Base-by-base conservation (phyloP, 2,888 invertebrate genomes). In the Trypoxylon attenuatum region DNA sequence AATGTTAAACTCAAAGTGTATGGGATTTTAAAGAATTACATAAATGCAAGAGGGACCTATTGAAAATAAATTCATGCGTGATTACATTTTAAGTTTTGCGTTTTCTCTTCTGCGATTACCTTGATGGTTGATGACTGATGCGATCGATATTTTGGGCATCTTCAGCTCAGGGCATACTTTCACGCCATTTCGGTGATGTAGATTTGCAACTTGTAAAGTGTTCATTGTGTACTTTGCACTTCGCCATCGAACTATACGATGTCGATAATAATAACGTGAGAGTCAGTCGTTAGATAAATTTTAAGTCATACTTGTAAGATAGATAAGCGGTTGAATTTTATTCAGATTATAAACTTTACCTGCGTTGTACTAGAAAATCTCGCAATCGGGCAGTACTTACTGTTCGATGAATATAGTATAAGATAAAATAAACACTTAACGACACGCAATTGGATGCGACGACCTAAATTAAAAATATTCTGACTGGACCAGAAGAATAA, bases 111-210 rank as follows among this genome's bases (percentile, higher is more conserved):
- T 33, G 59, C 53, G 33, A 49, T 38, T 22, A 8, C 51, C 29
- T 38, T 13, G 43, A 45, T 15, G 43, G 16, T 50, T 22, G 18
- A 56, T 47, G 33, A n/a, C n/a, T 33, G 41, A 67, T 60, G 25
- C 49, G 59, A 22, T 25, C 57, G 45, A n/a, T n/a, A n/a, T n/a
- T 56, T 55, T 57, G 67, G 61, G 68, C 67, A 42, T 67, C 68
- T 38, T 46, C 33, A 67, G 55, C 68, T 68, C 68, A 68, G 67
- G 68, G 67, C 60, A 68, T 53, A 67, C 61, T 60, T 60, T 54
- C 39, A 46, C 65, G 58, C 53, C 54, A 33, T 55, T 42, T n/a
- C 51, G 67, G 55, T 67, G 68, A 49, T 42, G 41, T 61, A 68
- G 68, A 60, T 51, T 50, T 51, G 53, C 68, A 61, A 61, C 46